A percentile compares a stretch with the other conserved stretches of the same genome.
Conservation (phyloP, 1,140 invertebrate genomes). For the Apolygus lucorum region DNA sequence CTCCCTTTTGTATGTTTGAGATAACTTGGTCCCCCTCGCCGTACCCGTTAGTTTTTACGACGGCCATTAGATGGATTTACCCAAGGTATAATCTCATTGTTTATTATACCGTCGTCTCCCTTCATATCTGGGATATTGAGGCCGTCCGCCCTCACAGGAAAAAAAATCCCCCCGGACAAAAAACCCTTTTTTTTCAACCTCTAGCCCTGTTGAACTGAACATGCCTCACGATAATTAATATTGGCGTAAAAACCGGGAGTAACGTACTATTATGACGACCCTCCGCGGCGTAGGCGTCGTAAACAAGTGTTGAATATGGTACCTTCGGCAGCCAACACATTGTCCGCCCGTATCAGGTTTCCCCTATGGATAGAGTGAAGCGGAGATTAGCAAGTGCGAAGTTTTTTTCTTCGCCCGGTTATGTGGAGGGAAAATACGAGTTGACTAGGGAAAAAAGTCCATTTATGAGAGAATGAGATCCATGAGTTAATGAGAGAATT, state of each 20-base stretch:
- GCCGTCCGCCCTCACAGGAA: not conserved
- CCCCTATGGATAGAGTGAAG: too few relatives aligned
- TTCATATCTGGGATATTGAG: conserved; percentile 6
- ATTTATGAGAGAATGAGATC: too few relatives aligned
- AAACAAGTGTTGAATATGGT: not conserved
- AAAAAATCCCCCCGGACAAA: not conserved
- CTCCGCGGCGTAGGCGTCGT: not conserved
- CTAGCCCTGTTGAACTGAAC: not conserved
- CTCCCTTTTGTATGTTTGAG: conserved; percentile 15
- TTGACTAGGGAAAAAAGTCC: too few relatives aligned
- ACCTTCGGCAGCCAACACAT: conserved; percentile 1
- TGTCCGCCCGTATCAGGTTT: not conserved
- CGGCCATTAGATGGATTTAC: conserved; percentile 16
- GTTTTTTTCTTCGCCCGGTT: too few relatives aligned
- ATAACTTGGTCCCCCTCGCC: not conserved
- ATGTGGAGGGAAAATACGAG: too few relatives aligned
- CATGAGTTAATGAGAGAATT: too few relatives aligned
- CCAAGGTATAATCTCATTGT: conserved; percentile 16
- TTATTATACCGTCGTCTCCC: conserved; percentile 9
- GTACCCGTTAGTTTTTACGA: conserved; percentile 7
- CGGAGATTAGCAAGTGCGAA: not conserved
- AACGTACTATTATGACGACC: not conserved
- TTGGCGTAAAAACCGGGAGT: conserved; percentile 1
- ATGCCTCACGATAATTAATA: conserved; percentile 9
- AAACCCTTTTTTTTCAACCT: too few relatives aligned